Percentiles rank a stretch among this genome's conserved stretches.
phyloP scores from a whole-genome alignment of 2,113 vertebrate genomes.

The Cheilinus undulatus region DNA sequence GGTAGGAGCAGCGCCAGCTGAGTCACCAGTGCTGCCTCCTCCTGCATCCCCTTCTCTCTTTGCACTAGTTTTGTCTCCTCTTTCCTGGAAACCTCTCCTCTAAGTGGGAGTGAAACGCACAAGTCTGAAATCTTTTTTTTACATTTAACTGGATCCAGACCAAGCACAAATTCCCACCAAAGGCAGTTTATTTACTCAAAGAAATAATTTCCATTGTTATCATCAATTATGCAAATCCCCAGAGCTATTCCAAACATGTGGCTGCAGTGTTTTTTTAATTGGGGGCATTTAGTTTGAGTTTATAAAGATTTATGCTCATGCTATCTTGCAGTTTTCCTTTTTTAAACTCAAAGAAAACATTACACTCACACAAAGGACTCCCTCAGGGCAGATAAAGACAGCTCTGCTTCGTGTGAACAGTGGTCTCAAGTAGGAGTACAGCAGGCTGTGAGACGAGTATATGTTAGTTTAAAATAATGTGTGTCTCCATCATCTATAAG shows the following conservation, averaged over 20 bases:
- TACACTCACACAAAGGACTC: constrained; percentile 49
- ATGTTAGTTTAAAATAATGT: constrained; percentile 8
- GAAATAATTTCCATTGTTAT: constrained; percentile 59
- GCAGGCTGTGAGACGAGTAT: neutral
- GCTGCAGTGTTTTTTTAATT: constrained; percentile 29
- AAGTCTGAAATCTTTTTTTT: constrained; percentile 43
- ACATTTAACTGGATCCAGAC: constrained; percentile 42
- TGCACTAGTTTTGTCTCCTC: neutral
- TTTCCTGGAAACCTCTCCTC: neutral
- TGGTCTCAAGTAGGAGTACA: constrained; percentile 29
- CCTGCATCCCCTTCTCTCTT: neutral
- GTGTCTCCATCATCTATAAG: constrained; percentile 22
- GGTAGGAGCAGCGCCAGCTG: constrained; percentile 19
- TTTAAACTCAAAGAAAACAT: constrained; percentile 64
- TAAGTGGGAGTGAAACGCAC: constrained; percentile 28
- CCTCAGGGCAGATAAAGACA: constrained; percentile 60
- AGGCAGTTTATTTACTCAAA: constrained; percentile 60
- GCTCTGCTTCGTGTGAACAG: constrained; percentile 54
- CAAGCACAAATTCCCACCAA: constrained; percentile 50
- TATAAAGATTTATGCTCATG: constrained; percentile 47
- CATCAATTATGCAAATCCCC: constrained; percentile 68
- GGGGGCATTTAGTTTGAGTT: constrained; percentile 61
- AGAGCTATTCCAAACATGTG: constrained; percentile 51
- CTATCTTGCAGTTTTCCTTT: constrained; percentile 40
- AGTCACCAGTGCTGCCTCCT: constrained; percentile 12